These are phyloP conservation scores for Brotula barbata DNA, from an alignment of 2,797 vertebrate species.

Conservation along the genomic window DNA sequence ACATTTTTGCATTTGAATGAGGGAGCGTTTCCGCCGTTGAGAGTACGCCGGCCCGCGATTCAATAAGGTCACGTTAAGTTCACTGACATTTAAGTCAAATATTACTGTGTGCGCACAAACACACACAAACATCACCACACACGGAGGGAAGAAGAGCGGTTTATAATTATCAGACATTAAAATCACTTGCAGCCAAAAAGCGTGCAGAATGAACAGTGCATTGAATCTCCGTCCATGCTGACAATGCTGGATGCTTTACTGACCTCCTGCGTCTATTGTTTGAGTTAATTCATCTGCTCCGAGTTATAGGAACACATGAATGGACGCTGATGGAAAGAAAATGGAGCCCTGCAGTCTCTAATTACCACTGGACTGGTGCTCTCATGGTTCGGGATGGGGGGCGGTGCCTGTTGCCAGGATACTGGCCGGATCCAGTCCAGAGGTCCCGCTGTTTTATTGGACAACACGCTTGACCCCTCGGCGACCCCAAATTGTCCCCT, in stretches of 20 bases:
- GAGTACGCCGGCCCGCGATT: slow-evolving; percentile 32
- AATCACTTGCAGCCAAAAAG: slow-evolving; percentile 52
- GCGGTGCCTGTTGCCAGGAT: slow-evolving; percentile 70
- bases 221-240: slow-evolving; percentile 61
- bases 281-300: slow-evolving; percentile 72
- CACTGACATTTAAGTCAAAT: slow-evolving; percentile 39
- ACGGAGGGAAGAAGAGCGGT: too few species aligned
- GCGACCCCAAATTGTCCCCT: slow-evolving; percentile 73
- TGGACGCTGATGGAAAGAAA: slow-evolving; percentile 76
- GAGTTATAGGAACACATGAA: slow-evolving; percentile 70
- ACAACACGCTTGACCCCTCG: slow-evolving; percentile 80
- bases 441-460: slow-evolving; percentile 83
- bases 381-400: slow-evolving; percentile 55
- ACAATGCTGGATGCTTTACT: slow-evolving; percentile 61
- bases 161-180: slow-evolving; percentile 29
- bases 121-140: too few species aligned
- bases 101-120: not conserved
- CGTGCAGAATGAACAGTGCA: slow-evolving; percentile 54
- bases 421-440: slow-evolving; percentile 68
- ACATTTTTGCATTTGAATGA: slow-evolving; percentile 38
- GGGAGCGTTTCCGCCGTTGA: slow-evolving; percentile 24
- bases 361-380: slow-evolving; percentile 64
- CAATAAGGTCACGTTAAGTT: slow-evolving; percentile 47
- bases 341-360: slow-evolving; percentile 72
- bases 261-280: slow-evolving; percentile 71